A percentile compares a stretch with the other conserved stretches of the same genome.
Conservation (phyloP, 1,140 invertebrate species). For the Octopus sinensis region DNA sequence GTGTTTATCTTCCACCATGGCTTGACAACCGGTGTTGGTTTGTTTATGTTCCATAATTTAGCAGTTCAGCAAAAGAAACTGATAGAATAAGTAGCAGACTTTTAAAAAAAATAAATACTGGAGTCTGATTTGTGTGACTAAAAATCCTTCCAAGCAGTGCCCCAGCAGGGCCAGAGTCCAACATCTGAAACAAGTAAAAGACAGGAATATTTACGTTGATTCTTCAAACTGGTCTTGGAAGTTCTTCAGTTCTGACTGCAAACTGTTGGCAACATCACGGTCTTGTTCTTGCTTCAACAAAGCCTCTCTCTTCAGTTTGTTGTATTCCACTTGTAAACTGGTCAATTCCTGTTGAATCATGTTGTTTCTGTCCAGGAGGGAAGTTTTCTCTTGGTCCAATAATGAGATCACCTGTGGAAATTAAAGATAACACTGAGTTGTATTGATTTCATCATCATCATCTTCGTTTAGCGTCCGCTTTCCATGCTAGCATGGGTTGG, state of each 20-base stretch:
- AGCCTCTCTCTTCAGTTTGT: conserved; percentile 51
- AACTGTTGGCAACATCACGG: conserved; percentile 44
- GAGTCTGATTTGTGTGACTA: too few relatives aligned
- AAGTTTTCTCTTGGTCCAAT: conserved; percentile 55
- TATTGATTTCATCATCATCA: too few relatives aligned
- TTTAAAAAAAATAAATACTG: too few relatives aligned
- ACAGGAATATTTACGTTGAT: conserved; percentile 41
- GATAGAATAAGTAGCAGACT: too few relatives aligned
- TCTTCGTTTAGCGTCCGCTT: too few relatives aligned
- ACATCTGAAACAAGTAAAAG: neutral
- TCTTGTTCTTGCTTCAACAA: conserved; percentile 51
- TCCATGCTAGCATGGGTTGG: too few relatives aligned
- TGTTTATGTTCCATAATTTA: too few relatives aligned
- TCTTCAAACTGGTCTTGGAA: conserved; percentile 56
- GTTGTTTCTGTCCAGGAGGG: conserved; percentile 50
- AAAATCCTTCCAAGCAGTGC: too few relatives aligned
- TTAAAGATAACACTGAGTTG: neutral
- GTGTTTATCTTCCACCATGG: too few relatives aligned
- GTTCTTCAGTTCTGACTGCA: conserved; percentile 53
- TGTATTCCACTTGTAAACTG: conserved; percentile 43
- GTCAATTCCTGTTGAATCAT: conserved; percentile 45
- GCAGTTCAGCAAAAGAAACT: too few relatives aligned
- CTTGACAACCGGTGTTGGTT: too few relatives aligned
- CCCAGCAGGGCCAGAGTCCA: too few relatives aligned
- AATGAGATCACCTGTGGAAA: conserved; percentile 49